phyloP scores from a whole-genome alignment of 2,888 invertebrate species.

The Napeogenes inachia region DNA sequence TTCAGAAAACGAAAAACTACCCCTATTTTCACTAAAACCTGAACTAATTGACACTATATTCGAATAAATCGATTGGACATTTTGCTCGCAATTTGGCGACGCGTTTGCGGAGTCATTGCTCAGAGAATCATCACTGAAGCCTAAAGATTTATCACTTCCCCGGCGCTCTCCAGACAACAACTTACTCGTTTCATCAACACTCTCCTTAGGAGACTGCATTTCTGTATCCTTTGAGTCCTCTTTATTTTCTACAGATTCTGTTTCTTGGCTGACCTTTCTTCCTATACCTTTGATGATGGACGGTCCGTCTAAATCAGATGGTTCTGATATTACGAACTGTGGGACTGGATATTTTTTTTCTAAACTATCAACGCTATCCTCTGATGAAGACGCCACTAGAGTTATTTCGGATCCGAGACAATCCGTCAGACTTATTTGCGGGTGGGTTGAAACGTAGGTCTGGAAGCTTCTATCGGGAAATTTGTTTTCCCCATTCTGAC shows the following conservation, averaged over 20 bases:
- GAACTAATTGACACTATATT: slow-evolving; percentile 78
- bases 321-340: slow-evolving; percentile 84
- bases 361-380: slow-evolving; percentile 83
- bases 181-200: slow-evolving; percentile 43
- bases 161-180: slow-evolving; percentile 65
- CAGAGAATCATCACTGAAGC: slow-evolving; percentile 85
- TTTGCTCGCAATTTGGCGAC: slow-evolving; percentile 76
- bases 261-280: slow-evolving; percentile 81
- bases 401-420: slow-evolving; percentile 91
- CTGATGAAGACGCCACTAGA: slow-evolving; percentile 85
- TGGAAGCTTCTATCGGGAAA: slow-evolving; percentile 50
- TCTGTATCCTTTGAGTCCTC: slow-evolving; percentile 50
- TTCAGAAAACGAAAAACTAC: slow-evolving; percentile 70
- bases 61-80: slow-evolving; percentile 68
- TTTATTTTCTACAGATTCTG: slow-evolving; percentile 55
- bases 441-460: slow-evolving; percentile 70
- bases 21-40: slow-evolving; percentile 77
- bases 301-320: slow-evolving; percentile 82
- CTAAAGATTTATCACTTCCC: slow-evolving; percentile 83
- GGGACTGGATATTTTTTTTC: slow-evolving; percentile 77
- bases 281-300: slow-evolving; percentile 89
- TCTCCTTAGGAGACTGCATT: slow-evolving; percentile 62
- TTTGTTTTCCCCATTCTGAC: slow-evolving; percentile 40
- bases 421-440: slow-evolving; percentile 95
- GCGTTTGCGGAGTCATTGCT: slow-evolving; percentile 80